These are phyloP conservation scores for Parambassis ranga DNA, from an alignment of 2,797 vertebrate genomes.

Conservation along the genomic window DNA sequence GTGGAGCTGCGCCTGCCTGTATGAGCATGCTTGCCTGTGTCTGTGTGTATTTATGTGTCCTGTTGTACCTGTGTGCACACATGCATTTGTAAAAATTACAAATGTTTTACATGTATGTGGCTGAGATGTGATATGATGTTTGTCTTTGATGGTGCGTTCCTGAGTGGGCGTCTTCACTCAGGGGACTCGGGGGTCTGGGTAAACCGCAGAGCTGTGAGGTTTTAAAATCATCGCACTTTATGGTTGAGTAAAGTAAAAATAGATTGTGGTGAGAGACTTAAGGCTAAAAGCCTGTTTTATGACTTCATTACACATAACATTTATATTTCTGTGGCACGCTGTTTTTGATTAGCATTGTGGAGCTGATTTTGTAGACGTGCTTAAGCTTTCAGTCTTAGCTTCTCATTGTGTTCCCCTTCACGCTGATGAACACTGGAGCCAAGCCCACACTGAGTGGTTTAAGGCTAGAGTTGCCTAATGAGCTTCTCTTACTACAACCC, in stretches of 20 bases:
- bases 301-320: constrained; percentile 78
- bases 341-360: constrained; percentile 76
- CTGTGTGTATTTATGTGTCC: constrained; percentile 21
- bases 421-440: constrained; percentile 74
- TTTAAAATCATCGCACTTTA: constrained; percentile 75
- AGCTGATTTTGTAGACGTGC: constrained; percentile 60
- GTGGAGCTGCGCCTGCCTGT: constrained; percentile 58
- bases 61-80: constrained; percentile 27
- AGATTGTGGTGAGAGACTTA: constrained; percentile 67
- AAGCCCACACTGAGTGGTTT: constrained; percentile 68
- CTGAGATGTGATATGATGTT: constrained; percentile 39
- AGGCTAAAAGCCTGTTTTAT: constrained; percentile 73
- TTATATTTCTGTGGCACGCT: constrained; percentile 68
- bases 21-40: constrained; percentile 55
- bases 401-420: constrained; percentile 72
- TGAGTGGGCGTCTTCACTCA: constrained; percentile 53
- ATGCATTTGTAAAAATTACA: constrained; percentile 20
- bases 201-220: constrained; percentile 65
- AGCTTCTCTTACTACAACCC: constrained; percentile 66
- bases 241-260: constrained; percentile 75
- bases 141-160: constrained; percentile 21
- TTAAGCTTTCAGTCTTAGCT: constrained; percentile 64
- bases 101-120: constrained; percentile 26
- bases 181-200: constrained; percentile 52
- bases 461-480: constrained; percentile 74